Conservation (phyloP, 2,888 invertebrate species). For the Idaea straminata region DNA sequence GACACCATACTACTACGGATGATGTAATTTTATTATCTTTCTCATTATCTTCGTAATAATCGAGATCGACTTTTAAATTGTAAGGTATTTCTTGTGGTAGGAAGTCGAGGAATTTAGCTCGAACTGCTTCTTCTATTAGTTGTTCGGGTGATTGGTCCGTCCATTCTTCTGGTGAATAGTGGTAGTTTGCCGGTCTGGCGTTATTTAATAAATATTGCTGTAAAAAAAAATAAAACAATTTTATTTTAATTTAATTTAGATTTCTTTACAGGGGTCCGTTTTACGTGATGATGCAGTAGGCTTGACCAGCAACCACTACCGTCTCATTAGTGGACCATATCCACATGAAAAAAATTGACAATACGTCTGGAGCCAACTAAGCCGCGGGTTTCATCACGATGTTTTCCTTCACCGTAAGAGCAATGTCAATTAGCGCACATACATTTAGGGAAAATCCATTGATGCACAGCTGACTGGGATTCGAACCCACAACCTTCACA, state of each 20-base stretch:
- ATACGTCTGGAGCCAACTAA: too few species aligned
- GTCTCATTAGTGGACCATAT: too few species aligned
- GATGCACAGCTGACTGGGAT: too few species aligned
- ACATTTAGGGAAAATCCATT: too few species aligned
- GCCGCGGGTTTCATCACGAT: too few species aligned
- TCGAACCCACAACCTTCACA: too few species aligned
- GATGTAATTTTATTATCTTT: conserved; percentile 69
- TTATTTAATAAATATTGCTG: conserved; percentile 85
- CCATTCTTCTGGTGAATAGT: conserved; percentile 83
- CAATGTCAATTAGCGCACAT: too few species aligned
- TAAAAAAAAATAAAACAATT: conserved; percentile 39
- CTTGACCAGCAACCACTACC: too few species aligned
- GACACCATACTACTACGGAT: conserved; percentile 83
- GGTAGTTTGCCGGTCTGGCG: conserved; percentile 84
- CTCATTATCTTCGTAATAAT: conserved; percentile 82
- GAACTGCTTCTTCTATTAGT: conserved; percentile 86
- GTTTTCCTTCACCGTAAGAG: too few species aligned
- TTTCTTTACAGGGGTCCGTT: background rate
- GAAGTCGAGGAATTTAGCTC: conserved; percentile 91
- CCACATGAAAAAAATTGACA: too few species aligned
- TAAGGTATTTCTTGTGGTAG: conserved; percentile 94
- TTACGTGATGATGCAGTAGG: too few species aligned
- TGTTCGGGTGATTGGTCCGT: conserved; percentile 87
- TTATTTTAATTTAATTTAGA: background rate
- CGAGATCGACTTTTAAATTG: conserved; percentile 81